Evolutionary conservation across 35 echinoderm and acorn worm species (phyloP), one percentile per base, ranked within the genome.

Genomic region (Anneissia japonica): DNA sequence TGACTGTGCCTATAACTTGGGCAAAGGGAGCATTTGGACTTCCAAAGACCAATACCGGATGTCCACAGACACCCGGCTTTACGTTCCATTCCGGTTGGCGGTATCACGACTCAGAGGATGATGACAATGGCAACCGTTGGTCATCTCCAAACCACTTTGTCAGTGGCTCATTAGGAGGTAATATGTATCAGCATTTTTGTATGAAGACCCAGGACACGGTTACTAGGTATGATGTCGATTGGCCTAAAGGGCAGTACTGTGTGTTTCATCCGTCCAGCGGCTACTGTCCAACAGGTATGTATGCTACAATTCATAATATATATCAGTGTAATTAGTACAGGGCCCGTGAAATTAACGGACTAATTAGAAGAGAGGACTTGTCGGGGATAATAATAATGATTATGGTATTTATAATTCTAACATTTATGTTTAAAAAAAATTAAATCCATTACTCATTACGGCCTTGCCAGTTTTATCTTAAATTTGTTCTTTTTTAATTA

Each of bases 81-180:
- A 43, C 76, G 31, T 94, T 78, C 74, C 21, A 79, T 19, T 81
- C 74, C 26, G 93, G 93, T 19, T 79, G 64, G 2, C 43, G 88
- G 10, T 84, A 79, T 17, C 93, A 94, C 13, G 93, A 94, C 73
- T 91, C 88, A 6, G 87, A 93, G 30, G 84, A 90, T 35, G 16
- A 35, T 10, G 26, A 73, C 39, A 32, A 72, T 0, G 46, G 79
- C 74, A 94, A 94, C 81, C 5, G 40, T 4, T 94, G 89, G 84
- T 76, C 78, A 11, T 38, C 32, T 0, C 82, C 87, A 34, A 75
- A 34, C 29, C 34, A 74, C 74, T 75, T 93, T 10, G 46, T n/a
- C 4, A 83, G 89, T 33, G 37, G 43, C 1, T 45, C 41, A 17
- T 46, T 45, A 23, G 73, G 45, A 13, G 73, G 37, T 2, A 73